Conservation (phyloP, 2,888 invertebrate genomes). For the Stictocephala bisonia region DNA sequence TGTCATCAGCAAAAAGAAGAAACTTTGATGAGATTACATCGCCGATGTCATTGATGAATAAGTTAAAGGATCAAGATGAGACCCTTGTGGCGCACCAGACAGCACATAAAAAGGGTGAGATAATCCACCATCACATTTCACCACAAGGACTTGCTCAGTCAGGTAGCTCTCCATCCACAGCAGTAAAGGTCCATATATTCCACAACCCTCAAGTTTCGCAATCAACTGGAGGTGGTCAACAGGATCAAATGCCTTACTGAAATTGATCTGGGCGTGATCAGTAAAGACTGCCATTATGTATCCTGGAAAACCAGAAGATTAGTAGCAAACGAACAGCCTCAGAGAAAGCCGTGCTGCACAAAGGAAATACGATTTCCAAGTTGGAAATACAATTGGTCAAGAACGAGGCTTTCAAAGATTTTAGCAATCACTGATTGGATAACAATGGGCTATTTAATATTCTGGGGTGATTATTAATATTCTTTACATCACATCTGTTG, state of each 20-base stretch:
- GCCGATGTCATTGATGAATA: slow-evolving; percentile 9
- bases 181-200: no score
- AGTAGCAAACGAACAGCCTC: background rate
- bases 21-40: background rate
- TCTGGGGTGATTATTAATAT: no score
- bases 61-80: background rate
- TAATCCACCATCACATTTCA: slow-evolving; percentile 9
- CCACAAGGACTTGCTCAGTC: background rate
- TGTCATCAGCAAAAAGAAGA: slow-evolving; percentile 14
- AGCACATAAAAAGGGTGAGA: background rate
- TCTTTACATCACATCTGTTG: no score
- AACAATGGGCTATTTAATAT: no score
- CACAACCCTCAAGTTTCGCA: no score
- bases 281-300: background rate
- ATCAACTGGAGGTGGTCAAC: background rate
- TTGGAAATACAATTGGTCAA: background rate
- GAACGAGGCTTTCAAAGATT: background rate
- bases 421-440: no score
- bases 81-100: slow-evolving; percentile 10
- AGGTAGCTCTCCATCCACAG: no score
- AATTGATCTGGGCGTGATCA: background rate
- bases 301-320: no score
- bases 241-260: background rate
- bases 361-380: background rate
- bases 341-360: background rate